Conservation (phyloP, 2,888 invertebrate genomes). For the Hypsopygia costalis region DNA sequence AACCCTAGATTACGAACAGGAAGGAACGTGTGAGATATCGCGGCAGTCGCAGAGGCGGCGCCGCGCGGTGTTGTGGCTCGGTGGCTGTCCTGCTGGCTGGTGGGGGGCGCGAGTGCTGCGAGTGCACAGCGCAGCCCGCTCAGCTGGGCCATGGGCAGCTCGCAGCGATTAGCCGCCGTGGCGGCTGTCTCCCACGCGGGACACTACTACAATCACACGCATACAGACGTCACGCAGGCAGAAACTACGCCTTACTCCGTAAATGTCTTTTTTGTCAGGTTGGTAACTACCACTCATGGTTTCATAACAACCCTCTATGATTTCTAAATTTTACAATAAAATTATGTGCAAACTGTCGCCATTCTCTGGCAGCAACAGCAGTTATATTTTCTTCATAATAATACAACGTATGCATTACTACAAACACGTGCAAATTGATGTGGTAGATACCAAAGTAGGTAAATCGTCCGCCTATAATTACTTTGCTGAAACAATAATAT, state of each 20-base stretch:
- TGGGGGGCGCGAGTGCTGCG: conserved; percentile 55
- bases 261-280: conserved; percentile 90
- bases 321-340: too few species aligned
- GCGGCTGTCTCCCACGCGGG: conserved; percentile 70
- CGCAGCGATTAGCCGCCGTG: conserved; percentile 81
- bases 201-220: conserved; percentile 69
- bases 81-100: conserved; percentile 57
- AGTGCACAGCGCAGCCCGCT: conserved; percentile 74
- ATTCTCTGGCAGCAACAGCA: too few species aligned
- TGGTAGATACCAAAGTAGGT: too few species aligned
- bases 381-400: background rate
- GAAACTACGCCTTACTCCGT: conserved; percentile 57
- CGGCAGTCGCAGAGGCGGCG: conserved; percentile 57
- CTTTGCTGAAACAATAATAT: too few species aligned
- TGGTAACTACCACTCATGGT: too few species aligned
- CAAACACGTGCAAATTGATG: too few species aligned
- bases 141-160: conserved; percentile 84
- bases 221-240: conserved; percentile 55
- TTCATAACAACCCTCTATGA: too few species aligned
- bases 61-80: conserved; percentile 63
- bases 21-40: conserved; percentile 23
- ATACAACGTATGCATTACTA: background rate
- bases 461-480: too few species aligned
- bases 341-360: too few species aligned
- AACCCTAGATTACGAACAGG: background rate